Percentiles rank a stretch among this genome's conserved stretches.
Evolutionary conservation across 2,797 vertebrate species (phyloP).

Genomic region (Tenualosa ilisha): DNA sequence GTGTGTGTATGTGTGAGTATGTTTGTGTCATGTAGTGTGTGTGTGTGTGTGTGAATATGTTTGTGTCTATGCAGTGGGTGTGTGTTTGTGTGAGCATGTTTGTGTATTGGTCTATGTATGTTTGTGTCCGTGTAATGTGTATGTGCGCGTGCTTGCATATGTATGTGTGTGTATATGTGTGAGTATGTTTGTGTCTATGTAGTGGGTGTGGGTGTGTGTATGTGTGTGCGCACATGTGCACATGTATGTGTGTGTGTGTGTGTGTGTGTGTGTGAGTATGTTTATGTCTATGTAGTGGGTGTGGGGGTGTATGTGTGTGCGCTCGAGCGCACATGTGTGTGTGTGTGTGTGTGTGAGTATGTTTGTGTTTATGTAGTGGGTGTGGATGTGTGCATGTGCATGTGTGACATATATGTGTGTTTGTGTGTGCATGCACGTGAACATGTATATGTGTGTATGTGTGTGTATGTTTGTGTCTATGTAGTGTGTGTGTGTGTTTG

Average conservation of each 20-base stretch:
- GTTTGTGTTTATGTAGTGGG: not conserved
- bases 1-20: not conserved
- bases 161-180: not conserved
- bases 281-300: not conserved
- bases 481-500: no score
- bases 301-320: no score
- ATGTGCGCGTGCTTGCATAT: not conserved
- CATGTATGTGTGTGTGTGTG: not conserved
- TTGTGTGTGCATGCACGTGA: no score
- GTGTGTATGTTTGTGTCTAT: no score
- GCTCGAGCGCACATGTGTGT: no score
- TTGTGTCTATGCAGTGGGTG: not conserved
- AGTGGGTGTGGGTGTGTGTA: no score
- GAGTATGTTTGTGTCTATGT: not conserved
- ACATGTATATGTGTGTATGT: no score
- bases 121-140: not conserved
- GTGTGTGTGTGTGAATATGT: not conserved
- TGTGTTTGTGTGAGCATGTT: no score
- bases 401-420: no score
- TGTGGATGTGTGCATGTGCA: no score
- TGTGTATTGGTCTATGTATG: not conserved
- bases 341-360: not conserved
- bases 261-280: not conserved
- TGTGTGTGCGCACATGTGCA: not conserved
- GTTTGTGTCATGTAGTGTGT: not conserved